Evolutionary conservation across 2,797 vertebrate genomes (phyloP).

Genomic region (Hylomyscus alleni): DNA sequence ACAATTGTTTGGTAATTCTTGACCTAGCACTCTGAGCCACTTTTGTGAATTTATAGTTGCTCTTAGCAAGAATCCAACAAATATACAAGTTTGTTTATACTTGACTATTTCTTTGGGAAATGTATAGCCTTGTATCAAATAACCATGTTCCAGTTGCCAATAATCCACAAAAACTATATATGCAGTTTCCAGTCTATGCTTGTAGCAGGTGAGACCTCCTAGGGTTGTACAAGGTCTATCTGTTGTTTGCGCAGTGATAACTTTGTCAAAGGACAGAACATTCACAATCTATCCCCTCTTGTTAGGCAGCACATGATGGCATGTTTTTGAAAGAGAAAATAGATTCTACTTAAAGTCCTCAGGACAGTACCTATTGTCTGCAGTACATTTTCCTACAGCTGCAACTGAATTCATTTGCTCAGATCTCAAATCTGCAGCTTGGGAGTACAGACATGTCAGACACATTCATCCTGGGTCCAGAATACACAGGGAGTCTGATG

Average conservation of each 20-base stretch:
- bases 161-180: neutral
- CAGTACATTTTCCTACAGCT: neutral
- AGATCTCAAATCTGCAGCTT: neutral
- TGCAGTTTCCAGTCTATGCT: neutral
- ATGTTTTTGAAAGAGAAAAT: neutral
- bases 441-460: neutral
- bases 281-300: neutral
- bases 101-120: neutral
- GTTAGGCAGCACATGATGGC: neutral
- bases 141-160: neutral
- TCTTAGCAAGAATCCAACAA: slow-evolving; percentile 9
- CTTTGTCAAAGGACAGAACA: neutral
- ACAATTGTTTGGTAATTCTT: slow-evolving; percentile 25
- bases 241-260: neutral
- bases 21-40: neutral
- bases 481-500: neutral
- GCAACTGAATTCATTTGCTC: neutral
- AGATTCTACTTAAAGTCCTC: neutral
- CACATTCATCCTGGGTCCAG: neutral
- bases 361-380: neutral
- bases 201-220: neutral
- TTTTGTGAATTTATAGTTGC: neutral
- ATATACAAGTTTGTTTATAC: neutral
- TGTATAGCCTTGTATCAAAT: neutral
- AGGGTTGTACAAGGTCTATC: neutral